phyloP scores from a whole-genome alignment of 2,888 invertebrate species.

The Eumacrocentrus americanus region DNA sequence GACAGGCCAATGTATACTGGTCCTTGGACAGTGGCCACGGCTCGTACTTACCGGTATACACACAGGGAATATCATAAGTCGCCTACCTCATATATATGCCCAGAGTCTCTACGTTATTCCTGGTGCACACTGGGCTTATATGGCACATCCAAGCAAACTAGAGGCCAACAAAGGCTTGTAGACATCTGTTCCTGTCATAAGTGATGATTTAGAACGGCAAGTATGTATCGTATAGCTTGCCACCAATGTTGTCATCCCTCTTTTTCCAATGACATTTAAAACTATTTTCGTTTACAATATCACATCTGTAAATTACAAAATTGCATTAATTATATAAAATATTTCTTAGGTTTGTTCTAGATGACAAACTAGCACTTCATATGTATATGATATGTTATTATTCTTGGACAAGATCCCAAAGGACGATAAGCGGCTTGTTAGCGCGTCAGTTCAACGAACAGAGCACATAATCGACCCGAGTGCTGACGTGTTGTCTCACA shows the following conservation, averaged over 20 bases:
- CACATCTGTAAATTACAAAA: no score
- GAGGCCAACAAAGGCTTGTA: conserved; percentile 56
- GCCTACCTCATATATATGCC: conserved; percentile 5
- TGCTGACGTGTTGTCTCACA: conserved; percentile 23
- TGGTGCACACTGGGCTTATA: conserved; percentile 44
- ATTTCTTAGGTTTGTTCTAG: no score
- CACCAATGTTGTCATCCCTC: no score
- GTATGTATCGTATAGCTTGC: conserved; percentile 44
- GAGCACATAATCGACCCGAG: conserved; percentile 38
- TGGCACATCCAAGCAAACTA: conserved; percentile 57
- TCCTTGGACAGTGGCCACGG: neutral
- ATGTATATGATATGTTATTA: conserved; percentile 58
- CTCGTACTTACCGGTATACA: conserved; percentile 9
- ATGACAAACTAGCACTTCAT: no score
- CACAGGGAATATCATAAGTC: conserved; percentile 6
- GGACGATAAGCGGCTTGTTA: conserved; percentile 59
- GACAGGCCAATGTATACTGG: conserved; percentile 5
- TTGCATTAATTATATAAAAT: no score
- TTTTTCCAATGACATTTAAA: no score
- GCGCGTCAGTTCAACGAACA: conserved; percentile 49
- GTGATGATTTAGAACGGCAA: conserved; percentile 52
- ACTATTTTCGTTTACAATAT: no score
- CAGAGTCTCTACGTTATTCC: neutral
- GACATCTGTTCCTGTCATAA: conserved; percentile 61
- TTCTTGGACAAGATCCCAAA: conserved; percentile 52